Evolutionary conservation across 1,140 invertebrate genomes (phyloP), one percentile per base, ranked within the genome.

Genomic region (Caenorhabditis brenneri): DNA sequence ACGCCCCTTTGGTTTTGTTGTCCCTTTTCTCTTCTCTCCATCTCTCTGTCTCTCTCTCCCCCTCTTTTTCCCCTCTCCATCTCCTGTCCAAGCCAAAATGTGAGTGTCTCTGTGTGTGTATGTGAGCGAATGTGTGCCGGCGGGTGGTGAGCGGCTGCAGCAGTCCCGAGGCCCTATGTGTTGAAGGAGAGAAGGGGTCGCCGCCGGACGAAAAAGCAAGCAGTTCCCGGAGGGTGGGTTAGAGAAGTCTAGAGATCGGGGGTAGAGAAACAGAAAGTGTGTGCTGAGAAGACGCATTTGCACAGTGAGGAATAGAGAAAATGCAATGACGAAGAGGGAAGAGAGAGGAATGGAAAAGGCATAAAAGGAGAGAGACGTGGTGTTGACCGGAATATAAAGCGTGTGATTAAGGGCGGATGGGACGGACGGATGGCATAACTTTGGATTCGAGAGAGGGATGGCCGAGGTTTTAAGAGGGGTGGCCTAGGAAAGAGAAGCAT

Each of bases 1-100:
- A 16, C 65, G n/a, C n/a, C n/a, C n/a, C n/a, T n/a, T n/a, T n/a
- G n/a, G 60, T 65, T 65, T 65, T 65, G 60, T 74, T 42, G 65
- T 42, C 65, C 29, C n/a, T 24, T n/a, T n/a, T 51, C 24, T 55
- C 22, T 15, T 29, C 53, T 9, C 53, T 55, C 53, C 27, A 10
- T 10, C 27, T 9, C 24, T 29, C 53, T 29, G 53, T n/a, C 19
- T 55, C 53, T 55, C 53, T 24, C 24, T 12, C 22, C 27, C 22
- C 27, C 53, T 55, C 53, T 27, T n/a, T 6, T n/a, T 51, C 10
- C 42, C 16, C 49, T 51, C 49, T 51, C 49, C 19, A 0, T 51
- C 49, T 51, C 49, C n/a, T n/a, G 12, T 6, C 49, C 49, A n/a
- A n/a, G n/a, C n/a, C 49, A n/a, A 51, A 19, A n/a, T 27, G 48